Evolutionary conservation across 1,140 invertebrate species (phyloP).

Genomic region (Zophobas atratus): DNA sequence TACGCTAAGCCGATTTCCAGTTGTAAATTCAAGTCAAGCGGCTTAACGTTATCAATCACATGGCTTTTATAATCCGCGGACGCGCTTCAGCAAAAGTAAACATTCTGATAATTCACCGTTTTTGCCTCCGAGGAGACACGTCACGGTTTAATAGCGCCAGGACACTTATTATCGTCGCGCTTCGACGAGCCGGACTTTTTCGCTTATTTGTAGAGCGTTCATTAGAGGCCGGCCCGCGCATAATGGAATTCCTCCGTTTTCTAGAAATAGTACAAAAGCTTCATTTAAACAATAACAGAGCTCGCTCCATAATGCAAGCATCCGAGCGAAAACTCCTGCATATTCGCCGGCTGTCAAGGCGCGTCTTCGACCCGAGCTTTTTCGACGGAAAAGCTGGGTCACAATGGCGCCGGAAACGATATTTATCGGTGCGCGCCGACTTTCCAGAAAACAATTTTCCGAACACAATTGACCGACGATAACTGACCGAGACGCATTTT

Average conservation of each 20-base stretch:
- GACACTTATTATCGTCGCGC: conserved; percentile 1
- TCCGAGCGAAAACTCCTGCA: conserved; percentile 21
- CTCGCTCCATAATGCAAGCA: conserved; percentile 9
- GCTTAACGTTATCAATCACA: conserved; percentile 54
- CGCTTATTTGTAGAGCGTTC: conserved; percentile 25
- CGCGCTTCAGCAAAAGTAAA: conserved; percentile 27
- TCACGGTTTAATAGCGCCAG: conserved; percentile 26
- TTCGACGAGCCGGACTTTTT: conserved; percentile 19
- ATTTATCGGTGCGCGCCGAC: background rate
- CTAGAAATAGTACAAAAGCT: conserved; percentile 30
- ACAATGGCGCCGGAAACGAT: background rate
- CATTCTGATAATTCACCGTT: conserved; percentile 33
- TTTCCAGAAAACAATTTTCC: conserved; percentile 7
- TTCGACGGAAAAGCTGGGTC: background rate
- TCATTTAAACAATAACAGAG: conserved; percentile 27
- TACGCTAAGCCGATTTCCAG: conserved; percentile 51
- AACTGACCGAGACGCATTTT: conserved; percentile 1
- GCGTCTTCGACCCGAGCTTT: background rate
- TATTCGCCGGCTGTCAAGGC: conserved; percentile 14
- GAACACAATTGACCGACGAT: conserved; percentile 16
- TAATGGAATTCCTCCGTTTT: conserved; percentile 21
- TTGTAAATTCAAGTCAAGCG: conserved; percentile 54
- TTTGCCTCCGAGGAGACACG: background rate
- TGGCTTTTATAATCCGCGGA: conserved; percentile 45
- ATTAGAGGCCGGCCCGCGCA: conserved; percentile 15